Percentiles rank a stretch among this genome's conserved stretches.
These are phyloP conservation scores for Campopleginae sp. DNA, from an alignment of 2,888 invertebrate genomes.

Conservation along the genomic window DNA sequence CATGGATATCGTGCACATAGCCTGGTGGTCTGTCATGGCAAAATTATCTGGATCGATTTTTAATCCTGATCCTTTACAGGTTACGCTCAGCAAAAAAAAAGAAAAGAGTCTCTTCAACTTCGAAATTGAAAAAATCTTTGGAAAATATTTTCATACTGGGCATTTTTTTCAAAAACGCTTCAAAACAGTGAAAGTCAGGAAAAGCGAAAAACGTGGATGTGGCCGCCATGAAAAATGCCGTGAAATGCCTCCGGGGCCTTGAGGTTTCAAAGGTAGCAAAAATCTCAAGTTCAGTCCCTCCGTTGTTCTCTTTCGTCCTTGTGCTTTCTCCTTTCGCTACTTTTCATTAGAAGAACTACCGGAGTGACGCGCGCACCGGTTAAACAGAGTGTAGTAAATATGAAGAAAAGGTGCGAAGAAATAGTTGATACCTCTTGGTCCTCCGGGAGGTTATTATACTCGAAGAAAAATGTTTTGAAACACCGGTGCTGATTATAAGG, in stretches of 20 bases:
- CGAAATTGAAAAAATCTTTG: slow-evolving; percentile 24
- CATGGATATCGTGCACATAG: slow-evolving; percentile 25
- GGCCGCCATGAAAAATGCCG: neutral
- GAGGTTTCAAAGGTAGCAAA: slow-evolving; percentile 39
- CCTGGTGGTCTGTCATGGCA: slow-evolving; percentile 16
- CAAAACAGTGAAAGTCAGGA: neutral
- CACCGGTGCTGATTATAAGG: slow-evolving; percentile 78
- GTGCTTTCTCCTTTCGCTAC: slow-evolving; percentile 11
- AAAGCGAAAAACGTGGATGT: neutral
- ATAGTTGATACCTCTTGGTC: slow-evolving; percentile 68
- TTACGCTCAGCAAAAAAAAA: too few species aligned
- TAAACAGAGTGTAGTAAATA: slow-evolving; percentile 56
- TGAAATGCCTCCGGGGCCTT: slow-evolving; percentile 3
- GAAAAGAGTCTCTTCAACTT: too few species aligned
- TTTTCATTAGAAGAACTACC: slow-evolving; percentile 52
- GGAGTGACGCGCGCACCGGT: slow-evolving; percentile 48
- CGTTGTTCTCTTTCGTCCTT: neutral
- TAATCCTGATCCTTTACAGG: neutral
- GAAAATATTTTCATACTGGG: neutral
- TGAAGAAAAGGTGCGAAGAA: slow-evolving; percentile 73
- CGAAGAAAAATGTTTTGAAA: slow-evolving; percentile 65
- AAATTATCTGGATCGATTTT: neutral
- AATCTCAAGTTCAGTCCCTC: slow-evolving; percentile 6
- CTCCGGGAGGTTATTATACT: slow-evolving; percentile 70
- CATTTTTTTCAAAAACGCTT: neutral